Base-by-base conservation (phyloP, 2,888 invertebrate genomes). In the Brenthis ino region DNA sequence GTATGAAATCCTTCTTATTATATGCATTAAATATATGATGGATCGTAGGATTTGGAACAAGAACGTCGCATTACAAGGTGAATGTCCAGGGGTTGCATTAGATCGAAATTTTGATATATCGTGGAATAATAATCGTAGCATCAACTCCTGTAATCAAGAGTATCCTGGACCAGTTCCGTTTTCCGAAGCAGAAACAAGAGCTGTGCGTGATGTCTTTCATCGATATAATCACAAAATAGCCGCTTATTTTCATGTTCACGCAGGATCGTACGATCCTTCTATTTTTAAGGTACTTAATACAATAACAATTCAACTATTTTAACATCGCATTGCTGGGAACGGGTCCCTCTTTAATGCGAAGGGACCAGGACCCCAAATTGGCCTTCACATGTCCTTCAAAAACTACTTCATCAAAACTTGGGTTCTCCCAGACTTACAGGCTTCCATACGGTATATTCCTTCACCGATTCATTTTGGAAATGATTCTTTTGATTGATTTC, bases 31-130 rank as follows among this genome's bases (percentile, higher is more conserved):
- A 13, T 56, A 56, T 6, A 2, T n/a, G 14, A 3, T n/a, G 63
- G 37, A 57, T 24, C 3, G 6, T 3, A 8, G 0, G 0, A 57
- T 57, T 48, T 82, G 81, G 82, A 79, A 81, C 64, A 84, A 84
- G 69, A 92, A 91, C 56, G 68, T 77, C 51, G 85, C 91, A 0
- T 89, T 89, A 1, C 89, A 89, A 79, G 64, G 57, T 0, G 80
- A 78, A 0, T 91, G 92, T 64, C 74, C 79, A 0, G 92, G 92
- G 0, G 92, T 92, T 0, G 75, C 77, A 0, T 70, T 91, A 53
- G 92, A 92, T 43, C 81, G 91, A 0, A 92, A 92, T 70, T 92
- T 92, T 37, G 89, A 92, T 43, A 81, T 92, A 6, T 80, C 81
- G 0, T 91, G 89, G 89, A 85, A 85, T 57, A 12, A 2, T 1